These are phyloP conservation scores for Polypedilum vanderplanki DNA, from an alignment of 1,140 invertebrate species.

Conservation along the genomic window DNA sequence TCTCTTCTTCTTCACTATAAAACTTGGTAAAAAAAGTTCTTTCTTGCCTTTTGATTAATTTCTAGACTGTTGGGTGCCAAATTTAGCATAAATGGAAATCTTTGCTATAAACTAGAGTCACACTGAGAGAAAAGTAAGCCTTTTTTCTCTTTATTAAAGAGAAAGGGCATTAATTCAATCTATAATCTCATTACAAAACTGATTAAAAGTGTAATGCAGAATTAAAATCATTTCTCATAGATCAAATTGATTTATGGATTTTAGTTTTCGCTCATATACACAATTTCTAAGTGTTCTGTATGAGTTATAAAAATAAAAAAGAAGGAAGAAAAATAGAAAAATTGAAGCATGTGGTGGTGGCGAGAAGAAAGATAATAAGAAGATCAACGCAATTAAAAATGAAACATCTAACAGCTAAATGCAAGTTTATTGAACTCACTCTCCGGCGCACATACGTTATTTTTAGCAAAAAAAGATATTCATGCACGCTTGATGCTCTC, in stretches of 20 bases:
- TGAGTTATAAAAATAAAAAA: too few species aligned
- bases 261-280: neutral
- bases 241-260: conserved; percentile 5
- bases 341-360: neutral
- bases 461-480: neutral
- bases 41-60: neutral
- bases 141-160: neutral
- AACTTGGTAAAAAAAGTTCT: neutral
- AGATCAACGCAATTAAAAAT: neutral
- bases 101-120: neutral
- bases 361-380: neutral
- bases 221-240: conserved; percentile 6
- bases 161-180: neutral
- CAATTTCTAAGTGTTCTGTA: too few species aligned
- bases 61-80: neutral
- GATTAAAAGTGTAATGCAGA: neutral
- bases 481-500: too few species aligned
- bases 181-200: neutral
- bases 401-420: neutral
- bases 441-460: neutral
- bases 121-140: neutral
- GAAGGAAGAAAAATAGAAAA: neutral
- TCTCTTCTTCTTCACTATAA: neutral
- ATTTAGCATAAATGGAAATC: conserved; percentile 6
- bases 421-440: neutral